These are phyloP conservation scores for Orthonevra nobilis DNA, from an alignment of 2,888 invertebrate genomes.

Conservation along the genomic window DNA sequence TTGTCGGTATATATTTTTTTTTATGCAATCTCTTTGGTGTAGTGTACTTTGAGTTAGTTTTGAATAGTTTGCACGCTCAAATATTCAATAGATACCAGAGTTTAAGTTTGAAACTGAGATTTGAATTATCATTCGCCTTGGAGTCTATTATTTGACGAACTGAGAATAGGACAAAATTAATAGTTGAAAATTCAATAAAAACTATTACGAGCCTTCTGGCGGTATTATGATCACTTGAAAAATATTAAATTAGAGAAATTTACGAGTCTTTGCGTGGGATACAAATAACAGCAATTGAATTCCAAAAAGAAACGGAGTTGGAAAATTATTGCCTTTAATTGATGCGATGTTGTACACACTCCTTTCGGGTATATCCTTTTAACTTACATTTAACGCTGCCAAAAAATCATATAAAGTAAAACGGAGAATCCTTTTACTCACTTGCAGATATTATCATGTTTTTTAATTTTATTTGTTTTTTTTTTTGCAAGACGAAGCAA, in stretches of 20 bases:
- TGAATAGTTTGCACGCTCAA: too few relatives aligned
- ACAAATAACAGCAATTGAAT: conserved; percentile 40
- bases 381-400: conserved; percentile 35
- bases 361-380: conserved; percentile 23
- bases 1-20: neutral
- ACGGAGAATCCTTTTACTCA: conserved; percentile 20
- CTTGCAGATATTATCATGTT: conserved; percentile 51
- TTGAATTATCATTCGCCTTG: conserved; percentile 33
- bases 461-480: too few relatives aligned
- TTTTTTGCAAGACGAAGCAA: too few relatives aligned
- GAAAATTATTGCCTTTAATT: conserved; percentile 65
- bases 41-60: conserved; percentile 50
- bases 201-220: too few relatives aligned
- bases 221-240: too few relatives aligned
- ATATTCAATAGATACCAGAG: too few relatives aligned
- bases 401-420: conserved; percentile 18
- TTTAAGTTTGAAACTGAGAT: conserved; percentile 22
- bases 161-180: too few relatives aligned
- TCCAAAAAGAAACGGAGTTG: conserved; percentile 42
- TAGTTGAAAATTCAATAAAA: too few relatives aligned
- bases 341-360: conserved; percentile 61
- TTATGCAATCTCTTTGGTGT: conserved; percentile 36
- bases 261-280: neutral
- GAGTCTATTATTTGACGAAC: too few relatives aligned
- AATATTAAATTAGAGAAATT: too few relatives aligned